Evolutionary conservation across 2,797 vertebrate genomes (phyloP).

Genomic region (Manis javanica): DNA sequence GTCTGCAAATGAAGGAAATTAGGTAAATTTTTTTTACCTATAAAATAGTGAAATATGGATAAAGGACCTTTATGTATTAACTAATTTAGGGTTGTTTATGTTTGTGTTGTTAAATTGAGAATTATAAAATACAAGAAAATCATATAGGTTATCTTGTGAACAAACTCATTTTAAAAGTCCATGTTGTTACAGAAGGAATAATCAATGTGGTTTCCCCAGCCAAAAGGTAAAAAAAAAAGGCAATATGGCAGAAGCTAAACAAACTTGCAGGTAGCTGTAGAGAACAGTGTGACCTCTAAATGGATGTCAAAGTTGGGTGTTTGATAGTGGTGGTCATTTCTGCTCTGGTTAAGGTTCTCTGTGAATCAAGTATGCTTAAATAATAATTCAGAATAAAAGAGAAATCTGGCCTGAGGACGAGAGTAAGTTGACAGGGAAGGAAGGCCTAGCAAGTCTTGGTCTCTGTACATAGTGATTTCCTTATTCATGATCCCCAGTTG

Average conservation of each 20-base stretch:
- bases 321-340: background rate
- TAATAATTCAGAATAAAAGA: background rate
- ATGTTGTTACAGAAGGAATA: slow-evolving; percentile 41
- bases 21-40: slow-evolving; percentile 55
- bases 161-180: slow-evolving; percentile 47
- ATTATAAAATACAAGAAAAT: slow-evolving; percentile 38
- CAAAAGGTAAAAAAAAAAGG: background rate
- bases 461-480: background rate
- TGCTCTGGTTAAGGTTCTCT: background rate
- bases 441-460: background rate
- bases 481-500: background rate
- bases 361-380: background rate
- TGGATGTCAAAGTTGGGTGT: background rate
- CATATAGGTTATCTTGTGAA: slow-evolving; percentile 30
- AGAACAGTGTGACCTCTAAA: background rate
- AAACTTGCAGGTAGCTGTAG: background rate
- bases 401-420: background rate
- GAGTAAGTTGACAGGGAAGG: background rate
- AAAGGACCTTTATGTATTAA: slow-evolving; percentile 21
- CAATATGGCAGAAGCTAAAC: background rate
- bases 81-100: slow-evolving; percentile 45
- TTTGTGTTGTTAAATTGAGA: slow-evolving; percentile 65
- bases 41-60: slow-evolving; percentile 51
- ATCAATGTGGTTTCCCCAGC: background rate
- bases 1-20: slow-evolving; percentile 68